These are phyloP conservation scores for Gobius niger DNA, from an alignment of 2,113 vertebrate genomes.

Conservation along the genomic window DNA sequence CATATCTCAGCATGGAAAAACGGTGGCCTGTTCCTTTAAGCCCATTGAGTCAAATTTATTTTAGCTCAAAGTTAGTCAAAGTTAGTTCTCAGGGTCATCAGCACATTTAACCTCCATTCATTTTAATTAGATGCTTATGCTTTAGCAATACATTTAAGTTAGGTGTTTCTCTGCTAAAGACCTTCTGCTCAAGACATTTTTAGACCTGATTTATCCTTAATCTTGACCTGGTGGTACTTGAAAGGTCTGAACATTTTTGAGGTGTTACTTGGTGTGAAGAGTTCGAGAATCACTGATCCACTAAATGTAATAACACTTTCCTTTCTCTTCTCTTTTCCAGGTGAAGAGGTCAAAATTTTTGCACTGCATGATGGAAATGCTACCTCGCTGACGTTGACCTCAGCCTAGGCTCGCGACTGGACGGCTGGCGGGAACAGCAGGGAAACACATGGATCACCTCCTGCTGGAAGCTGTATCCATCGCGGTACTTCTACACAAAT, in stretches of 20 bases:
- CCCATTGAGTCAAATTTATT: not conserved
- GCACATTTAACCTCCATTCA: too few relatives aligned
- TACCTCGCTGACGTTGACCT: constrained; percentile 61
- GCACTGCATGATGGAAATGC: constrained; percentile 23
- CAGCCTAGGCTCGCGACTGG: constrained; percentile 25
- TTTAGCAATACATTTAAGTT: too few relatives aligned
- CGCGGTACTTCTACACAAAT: constrained; percentile 25
- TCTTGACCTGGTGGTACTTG: too few relatives aligned
- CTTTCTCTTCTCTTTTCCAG: constrained; percentile 37
- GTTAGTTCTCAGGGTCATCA: too few relatives aligned
- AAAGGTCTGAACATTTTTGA: too few relatives aligned
- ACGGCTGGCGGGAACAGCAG: constrained; percentile 21
- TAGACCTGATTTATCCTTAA: not conserved
- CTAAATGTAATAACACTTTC: not conserved
- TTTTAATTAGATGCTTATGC: too few relatives aligned
- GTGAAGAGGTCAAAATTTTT: constrained; percentile 47
- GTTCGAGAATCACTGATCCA: not conserved
- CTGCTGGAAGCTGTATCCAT: constrained; percentile 29
- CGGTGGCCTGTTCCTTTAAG: too few relatives aligned
- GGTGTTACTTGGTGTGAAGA: too few relatives aligned
- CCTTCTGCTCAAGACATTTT: not conserved
- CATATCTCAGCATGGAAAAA: too few relatives aligned
- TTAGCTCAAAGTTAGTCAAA: not conserved
- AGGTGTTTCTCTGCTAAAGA: too few relatives aligned
- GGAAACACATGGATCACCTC: constrained; percentile 18